Percentiles rank a stretch among this genome's conserved stretches.
phyloP scores from a whole-genome alignment of 2,797 vertebrate genomes.

The Martes flavigula region DNA sequence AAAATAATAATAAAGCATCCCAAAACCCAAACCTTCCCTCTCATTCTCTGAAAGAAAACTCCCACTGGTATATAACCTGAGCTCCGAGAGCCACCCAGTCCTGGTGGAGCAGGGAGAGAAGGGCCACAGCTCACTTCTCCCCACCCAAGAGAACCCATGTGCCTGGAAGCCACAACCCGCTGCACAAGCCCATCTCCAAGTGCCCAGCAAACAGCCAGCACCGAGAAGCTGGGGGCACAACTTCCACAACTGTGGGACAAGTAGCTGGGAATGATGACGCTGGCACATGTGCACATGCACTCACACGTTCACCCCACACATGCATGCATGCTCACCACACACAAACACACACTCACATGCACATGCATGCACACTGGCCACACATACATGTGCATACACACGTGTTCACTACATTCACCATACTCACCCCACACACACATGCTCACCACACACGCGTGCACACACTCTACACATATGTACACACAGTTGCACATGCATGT shows the following conservation, averaged over 20 bases:
- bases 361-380: background rate
- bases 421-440: background rate
- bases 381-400: background rate
- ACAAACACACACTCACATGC: too few relatives aligned
- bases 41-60: background rate
- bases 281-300: background rate
- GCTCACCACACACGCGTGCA: background rate
- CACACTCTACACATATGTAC: background rate
- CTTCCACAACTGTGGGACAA: background rate
- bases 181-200: background rate
- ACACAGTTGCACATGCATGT: background rate
- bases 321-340: too few relatives aligned
- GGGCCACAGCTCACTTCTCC: background rate
- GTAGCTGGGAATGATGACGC: background rate
- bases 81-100: background rate
- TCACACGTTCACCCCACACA: background rate
- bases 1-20: background rate
- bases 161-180: background rate
- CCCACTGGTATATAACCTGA: background rate
- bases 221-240: background rate
- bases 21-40: background rate
- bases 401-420: background rate
- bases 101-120: background rate
- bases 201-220: background rate
- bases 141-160: background rate